Evolutionary conservation across 2,888 invertebrate genomes (phyloP), one percentile per base, ranked within the genome.

Genomic region (Oxyscelio sp.): DNA sequence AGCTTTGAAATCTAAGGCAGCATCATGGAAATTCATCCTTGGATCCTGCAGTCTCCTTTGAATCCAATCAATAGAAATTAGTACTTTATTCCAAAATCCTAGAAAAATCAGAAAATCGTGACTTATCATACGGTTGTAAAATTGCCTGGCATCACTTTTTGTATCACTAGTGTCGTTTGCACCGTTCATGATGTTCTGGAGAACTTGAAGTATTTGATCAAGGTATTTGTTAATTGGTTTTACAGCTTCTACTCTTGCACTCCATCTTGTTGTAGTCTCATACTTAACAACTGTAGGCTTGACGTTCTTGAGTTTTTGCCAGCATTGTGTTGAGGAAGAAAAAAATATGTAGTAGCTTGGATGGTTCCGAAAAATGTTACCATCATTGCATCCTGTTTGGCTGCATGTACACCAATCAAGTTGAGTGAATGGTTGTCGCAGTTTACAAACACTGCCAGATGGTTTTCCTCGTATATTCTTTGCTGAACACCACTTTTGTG

Each of bases 301-400:
- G 11, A 50, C 27, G 17, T 65, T 65, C 45, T 45, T 75, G 6
- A 75, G 43, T 77, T 70, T 63, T 45, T 68, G 63, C 77, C 65
- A 83, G 17, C 65, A 50, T 15, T 58, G 45, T 15, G 78, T 77
- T 3, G 59, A n/a, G n/a, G n/a, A n/a, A n/a, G n/a, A n/a, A n/a
- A n/a, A n/a, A 27, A 73, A 71, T n/a, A n/a, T n/a, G n/a, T n/a
- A n/a, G n/a, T n/a, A n/a, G n/a, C n/a, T n/a, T n/a, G n/a, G n/a
- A n/a, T n/a, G n/a, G n/a, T n/a, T n/a, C n/a, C 63, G 74, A 86
- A 82, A 78, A 79, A 85, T 31, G 85, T 77, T 8, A 87, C 75
- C 74, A 85, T 71, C 15, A 78, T 71, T 68, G 61, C 61, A 58
- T 86, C 80, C n/a, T n/a, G n/a, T n/a, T n/a, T n/a, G n/a, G n/a